Base-by-base conservation (phyloP, 2,888 invertebrate species). In the Terebella lapidaria region DNA sequence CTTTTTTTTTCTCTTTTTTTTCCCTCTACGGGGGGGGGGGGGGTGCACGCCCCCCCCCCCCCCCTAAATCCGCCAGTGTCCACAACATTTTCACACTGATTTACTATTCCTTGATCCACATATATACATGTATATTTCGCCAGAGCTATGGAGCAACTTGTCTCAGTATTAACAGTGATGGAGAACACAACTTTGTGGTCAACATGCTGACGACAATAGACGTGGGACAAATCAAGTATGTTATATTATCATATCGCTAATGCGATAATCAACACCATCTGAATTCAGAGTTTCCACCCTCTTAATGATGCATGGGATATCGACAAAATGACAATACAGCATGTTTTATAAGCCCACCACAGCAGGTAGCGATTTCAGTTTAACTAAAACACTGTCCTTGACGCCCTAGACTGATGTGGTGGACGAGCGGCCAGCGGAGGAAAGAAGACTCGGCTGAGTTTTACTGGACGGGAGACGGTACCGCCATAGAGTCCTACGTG, bases 161-260 rank as follows among this genome's bases (percentile, higher is more conserved):
- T 3, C 27, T 66, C 5, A 66, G 62, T 65, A 86, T 94, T 5
- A 90, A 89, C 74, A 87, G 85, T 61, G 84, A 89, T 4, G 92
- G 92, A 64, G 93, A 94, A 76, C 92, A 94, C 83, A 86, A 89
- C 0, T 94, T 92, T 75, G 84, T 94, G 49, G 84, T 91, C 15
- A 53, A 53, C 22, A 53, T 28, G 10, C 29, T 53, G 22, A 49
- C 24, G 10, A 49, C 49, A 22, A 20, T 49, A 20, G 24, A 10
- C 24, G 22, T 49, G 24, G n/a, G 49, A 10, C 24, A 49, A 49
- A 24, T 49, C 18, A 49, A 49, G 49, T 49, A 10, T 49, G 49
- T 20, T 15, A 35, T n/a, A 35, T 35, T 35, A 15, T 35, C n/a
- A 10, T 35, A 35, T n/a, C n/a, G n/a, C n/a, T n/a, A n/a, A n/a